phyloP scores from a whole-genome alignment of 2,888 invertebrate species.

The Meandrusa payeni region DNA sequence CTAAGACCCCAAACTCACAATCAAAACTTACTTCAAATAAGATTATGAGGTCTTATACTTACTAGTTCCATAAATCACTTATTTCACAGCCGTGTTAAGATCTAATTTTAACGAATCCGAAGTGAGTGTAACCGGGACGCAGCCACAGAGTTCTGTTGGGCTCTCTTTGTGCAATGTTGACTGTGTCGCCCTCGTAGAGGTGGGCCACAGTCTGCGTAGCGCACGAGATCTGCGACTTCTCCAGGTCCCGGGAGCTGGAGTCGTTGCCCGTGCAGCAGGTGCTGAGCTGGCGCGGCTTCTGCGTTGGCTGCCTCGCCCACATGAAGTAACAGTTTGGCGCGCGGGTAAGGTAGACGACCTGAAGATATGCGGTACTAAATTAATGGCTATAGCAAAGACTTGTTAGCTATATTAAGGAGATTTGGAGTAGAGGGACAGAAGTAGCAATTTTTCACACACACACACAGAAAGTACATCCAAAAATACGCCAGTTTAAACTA shows the following conservation, averaged over 20 bases:
- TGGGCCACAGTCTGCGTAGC: conserved; percentile 58
- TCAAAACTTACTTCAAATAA: neutral
- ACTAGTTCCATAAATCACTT: conserved; percentile 1
- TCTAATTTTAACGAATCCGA: conserved; percentile 70
- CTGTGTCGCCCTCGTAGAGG: conserved; percentile 51
- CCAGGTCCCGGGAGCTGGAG: conserved; percentile 43
- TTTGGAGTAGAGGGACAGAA: no score
- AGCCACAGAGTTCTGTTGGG: conserved; percentile 62
- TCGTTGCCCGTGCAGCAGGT: conserved; percentile 64
- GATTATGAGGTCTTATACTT: neutral
- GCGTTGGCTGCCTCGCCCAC: conserved; percentile 46
- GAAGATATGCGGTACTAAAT: no score
- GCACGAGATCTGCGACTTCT: conserved; percentile 64
- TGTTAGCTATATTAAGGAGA: no score
- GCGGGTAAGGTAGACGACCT: conserved; percentile 65
- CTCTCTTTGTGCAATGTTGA: conserved; percentile 63
- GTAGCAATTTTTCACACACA: no score
- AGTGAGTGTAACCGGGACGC: conserved; percentile 57
- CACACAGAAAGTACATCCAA: no score
- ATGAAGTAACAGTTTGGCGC: conserved; percentile 64
- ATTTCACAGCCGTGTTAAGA: conserved; percentile 62
- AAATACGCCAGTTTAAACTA: no score
- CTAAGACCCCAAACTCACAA: no score
- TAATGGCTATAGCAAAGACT: no score
- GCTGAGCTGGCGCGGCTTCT: conserved; percentile 45